These are phyloP conservation scores for Ptychochromis oligacanthus DNA, from an alignment of 2,113 vertebrate genomes.

Conservation along the genomic window DNA sequence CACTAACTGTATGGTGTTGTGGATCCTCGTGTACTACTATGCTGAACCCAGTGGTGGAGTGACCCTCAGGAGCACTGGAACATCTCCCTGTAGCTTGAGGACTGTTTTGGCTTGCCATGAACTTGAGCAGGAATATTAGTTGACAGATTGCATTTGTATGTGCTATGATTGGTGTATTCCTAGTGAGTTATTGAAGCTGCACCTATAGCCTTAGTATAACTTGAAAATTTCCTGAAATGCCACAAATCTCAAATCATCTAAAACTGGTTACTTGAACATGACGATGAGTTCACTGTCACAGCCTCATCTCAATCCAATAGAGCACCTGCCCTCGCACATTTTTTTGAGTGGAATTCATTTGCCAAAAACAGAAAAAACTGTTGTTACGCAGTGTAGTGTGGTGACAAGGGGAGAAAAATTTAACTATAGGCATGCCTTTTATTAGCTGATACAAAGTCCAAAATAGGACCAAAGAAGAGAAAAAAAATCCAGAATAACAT, in stretches of 20 bases:
- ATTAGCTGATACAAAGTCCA: neutral
- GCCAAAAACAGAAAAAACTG: neutral
- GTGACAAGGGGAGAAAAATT: too few relatives aligned
- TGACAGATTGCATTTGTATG: neutral
- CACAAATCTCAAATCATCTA: neutral
- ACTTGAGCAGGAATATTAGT: neutral
- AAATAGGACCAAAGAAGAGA: neutral
- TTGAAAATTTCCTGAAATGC: too few relatives aligned
- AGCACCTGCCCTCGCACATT: too few relatives aligned
- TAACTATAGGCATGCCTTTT: too few relatives aligned
- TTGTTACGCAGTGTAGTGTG: too few relatives aligned
- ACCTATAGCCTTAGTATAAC: too few relatives aligned
- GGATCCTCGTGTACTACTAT: neutral
- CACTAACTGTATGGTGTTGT: neutral
- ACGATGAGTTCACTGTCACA: neutral
- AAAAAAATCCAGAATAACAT: neutral
- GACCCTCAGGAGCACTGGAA: neutral
- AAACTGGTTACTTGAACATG: neutral
- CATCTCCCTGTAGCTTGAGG: neutral
- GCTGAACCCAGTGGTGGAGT: neutral
- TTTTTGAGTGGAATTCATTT: neutral
- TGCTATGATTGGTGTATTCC: neutral
- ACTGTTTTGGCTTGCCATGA: neutral
- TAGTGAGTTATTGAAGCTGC: neutral
- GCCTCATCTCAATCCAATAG: rapidly evolving